phyloP scores from a whole-genome alignment of 1,140 invertebrate species.

The Hormaphis cornu region DNA sequence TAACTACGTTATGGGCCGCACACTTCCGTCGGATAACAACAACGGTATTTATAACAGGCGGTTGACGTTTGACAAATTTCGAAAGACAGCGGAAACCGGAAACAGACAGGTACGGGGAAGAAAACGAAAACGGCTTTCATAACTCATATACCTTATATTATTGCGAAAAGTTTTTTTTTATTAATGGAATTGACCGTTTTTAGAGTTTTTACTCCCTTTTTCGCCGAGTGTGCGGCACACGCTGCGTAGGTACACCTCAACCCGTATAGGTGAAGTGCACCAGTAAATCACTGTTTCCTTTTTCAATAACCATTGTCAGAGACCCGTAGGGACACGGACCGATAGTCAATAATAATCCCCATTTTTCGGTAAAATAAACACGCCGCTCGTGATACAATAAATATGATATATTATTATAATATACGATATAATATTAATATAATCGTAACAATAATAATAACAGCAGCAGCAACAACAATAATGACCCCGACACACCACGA shows the following conservation, averaged over 20 bases:
- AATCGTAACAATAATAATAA: not conserved
- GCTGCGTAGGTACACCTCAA: not conserved
- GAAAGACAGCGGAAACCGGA: not conserved
- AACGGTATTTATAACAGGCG: not conserved
- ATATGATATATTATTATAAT: conserved; percentile 20
- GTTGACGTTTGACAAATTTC: conserved; percentile 19
- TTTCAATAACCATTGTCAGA: conserved; percentile 22
- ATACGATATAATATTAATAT: not conserved
- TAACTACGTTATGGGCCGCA: too few species aligned
- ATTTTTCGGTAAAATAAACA: conserved; percentile 24
- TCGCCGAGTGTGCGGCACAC: too few species aligned
- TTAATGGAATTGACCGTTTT: conserved; percentile 18
- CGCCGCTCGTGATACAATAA: not conserved
- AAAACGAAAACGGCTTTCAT: too few species aligned
- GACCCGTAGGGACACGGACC: conserved; percentile 15
- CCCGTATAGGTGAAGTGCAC: not conserved
- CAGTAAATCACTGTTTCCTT: conserved; percentile 13
- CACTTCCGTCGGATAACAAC: not conserved
- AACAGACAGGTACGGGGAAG: too few species aligned
- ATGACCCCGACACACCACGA: not conserved
- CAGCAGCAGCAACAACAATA: conserved; percentile 3
- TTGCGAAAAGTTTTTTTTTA: not conserved
- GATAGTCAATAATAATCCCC: conserved; percentile 31
- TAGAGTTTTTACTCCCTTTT: too few species aligned
- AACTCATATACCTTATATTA: not conserved